Evolutionary conservation across 2,797 vertebrate genomes (phyloP), one percentile per base, ranked within the genome.

Genomic region (Botia kubotai): DNA sequence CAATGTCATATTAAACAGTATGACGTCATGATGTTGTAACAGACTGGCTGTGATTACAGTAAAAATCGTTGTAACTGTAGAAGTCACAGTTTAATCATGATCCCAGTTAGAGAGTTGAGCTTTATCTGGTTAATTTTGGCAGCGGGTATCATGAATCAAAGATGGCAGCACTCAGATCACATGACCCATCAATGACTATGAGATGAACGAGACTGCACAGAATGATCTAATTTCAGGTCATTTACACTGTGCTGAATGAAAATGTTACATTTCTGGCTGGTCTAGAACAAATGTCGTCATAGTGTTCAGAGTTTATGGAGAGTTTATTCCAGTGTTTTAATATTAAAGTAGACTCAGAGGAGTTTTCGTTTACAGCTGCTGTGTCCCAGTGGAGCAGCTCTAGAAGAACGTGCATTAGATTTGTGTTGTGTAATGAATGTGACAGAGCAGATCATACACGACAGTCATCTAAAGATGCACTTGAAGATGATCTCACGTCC

Each of bases 361-460:
- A 2, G 8, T 6, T 48, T n/a, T n/a, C 29, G 52, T 36, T 78
- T 62, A 33, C 21, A 58, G 66, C 53, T 70, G 68, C 39, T 48
- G 68, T 33, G 39, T 78, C 57, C 46, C 12, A n/a, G 55, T 39
- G n/a, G 57, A 43, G 23, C 72, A n/a, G 23, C 4, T 46, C 10
- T 46, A 17, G 26, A 48, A 43, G 21, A 21, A 60, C 13, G 16
- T 69, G 65, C 52, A 77, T 77, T 69, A 48, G 36, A 26, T 86
- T 72, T 79, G 46, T 72, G 57, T 75, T 74, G 77, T 58, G 36
- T 82, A 82, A 84, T 77, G 73, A 69, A 11, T 11, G 21, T 80
- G 65, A 77, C 23, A 48, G 57, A 50, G 55, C 80, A 58, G 65
- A 80, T 82, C 68, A 69, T 67, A 67, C 46, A 43, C 58, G 48